Base-by-base conservation (phyloP, 2,888 invertebrate species). In the Chymomyza procnemis region DNA sequence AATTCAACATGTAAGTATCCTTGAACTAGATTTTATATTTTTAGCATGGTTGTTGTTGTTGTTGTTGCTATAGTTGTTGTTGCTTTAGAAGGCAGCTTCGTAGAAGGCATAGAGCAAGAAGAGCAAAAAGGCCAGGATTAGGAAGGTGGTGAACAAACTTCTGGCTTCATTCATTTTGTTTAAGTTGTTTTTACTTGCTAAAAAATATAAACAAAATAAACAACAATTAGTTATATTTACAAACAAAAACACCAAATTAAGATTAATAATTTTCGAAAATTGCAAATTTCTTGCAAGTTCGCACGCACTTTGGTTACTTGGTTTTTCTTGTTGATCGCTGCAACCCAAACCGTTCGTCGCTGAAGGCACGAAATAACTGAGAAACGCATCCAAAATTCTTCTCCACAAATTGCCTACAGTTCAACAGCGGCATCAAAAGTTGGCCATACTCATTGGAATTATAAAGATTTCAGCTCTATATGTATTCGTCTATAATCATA, bases 41-140 rank as follows among this genome's bases (percentile, higher is more conserved):
- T 56, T 57, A 14, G n/a, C 41, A 63, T 76, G 61, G 67, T 69
- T 48, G 56, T 56, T 16, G 26, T 2, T 62, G 8, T 41, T 30
- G 50, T 62, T n/a, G 3, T 50, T 6, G 26, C 16, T 14, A 19
- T 54, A 19, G 6, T 41, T 46, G 22, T 14, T 61, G n/a, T 57
- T 26, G n/a, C 18, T 67, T 80, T 87, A 89, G 79, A 89, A 89
- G 64, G 79, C 87, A 69, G 94, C 94, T 61, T 94, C 93, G 91
- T 95, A 95, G 80, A 95, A 92, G 60, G 94, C 91, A 93, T 94
- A 95, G 72, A 95, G 92, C 69, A 94, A 93, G 85, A 93, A 92
- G 71, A 95, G 92, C 67, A 95, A 92, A 64, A 94, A 92, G 86
- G 95, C 93, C 89, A 95, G 91, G 89, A 95, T 95, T 76, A 94